Evolutionary conservation across 2,113 vertebrate genomes (phyloP), one percentile per base, ranked within the genome.

Genomic region (Varanus komodoensis): DNA sequence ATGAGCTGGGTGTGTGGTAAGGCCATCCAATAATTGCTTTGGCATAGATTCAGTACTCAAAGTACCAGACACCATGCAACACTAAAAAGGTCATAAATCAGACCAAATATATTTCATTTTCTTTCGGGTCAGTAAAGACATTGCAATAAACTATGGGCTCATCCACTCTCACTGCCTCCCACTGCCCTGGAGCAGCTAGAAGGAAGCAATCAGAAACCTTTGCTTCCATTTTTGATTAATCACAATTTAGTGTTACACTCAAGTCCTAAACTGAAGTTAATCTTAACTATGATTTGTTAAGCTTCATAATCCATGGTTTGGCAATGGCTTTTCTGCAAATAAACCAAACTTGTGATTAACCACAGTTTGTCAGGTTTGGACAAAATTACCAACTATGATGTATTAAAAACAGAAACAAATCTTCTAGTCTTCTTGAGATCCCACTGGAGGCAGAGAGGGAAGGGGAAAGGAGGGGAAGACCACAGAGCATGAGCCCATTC

Each of bases 11-110:
- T 29, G 15, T 52, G 50, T 32, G 61, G 57, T 85, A 57, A 89
- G 64, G 61, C 75, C 82, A 89, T 77, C 57, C 83, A 89, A 79
- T 85, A 89, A 89, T 84, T 85, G n/a, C 75, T 89, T 68, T 89
- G 82, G 61, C 89, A 85, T n/a, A 84, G 73, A 89, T 69, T 89
- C 82, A 78, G 15, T 89, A 44, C 50, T 84, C 57, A 89, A 44
- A 38, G 44, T 52, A 85, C 38, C 73, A 89, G 21, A 52, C 64
- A 89, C 54, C 61, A 57, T 69, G 44, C n/a, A 52, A 78, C 38
- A 9, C 54, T 83, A 50, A 84, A 89, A 89, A 84, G n/a, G n/a
- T 82, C 87, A 89, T 82, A 89, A 84, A 77, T 89, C 81, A 89
- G 73, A 68, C 44, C 34, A 77, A 38, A 50, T 67, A 25, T 34